Percentiles rank a stretch among this genome's conserved stretches.
These are phyloP conservation scores for Bos indicus DNA, from an alignment of 2,113 vertebrate species.

Conservation along the genomic window DNA sequence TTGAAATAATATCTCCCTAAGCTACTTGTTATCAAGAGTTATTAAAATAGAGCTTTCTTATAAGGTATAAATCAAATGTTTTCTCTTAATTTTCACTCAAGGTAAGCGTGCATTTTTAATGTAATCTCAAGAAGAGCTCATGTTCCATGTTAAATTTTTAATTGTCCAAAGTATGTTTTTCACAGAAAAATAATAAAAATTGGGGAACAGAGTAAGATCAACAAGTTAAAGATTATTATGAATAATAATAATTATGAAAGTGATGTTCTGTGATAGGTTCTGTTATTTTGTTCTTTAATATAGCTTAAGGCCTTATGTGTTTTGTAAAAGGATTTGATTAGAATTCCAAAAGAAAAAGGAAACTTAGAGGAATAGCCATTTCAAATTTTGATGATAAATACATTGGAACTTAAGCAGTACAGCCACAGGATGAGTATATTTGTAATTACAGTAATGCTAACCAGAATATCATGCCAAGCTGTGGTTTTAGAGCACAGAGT, in stretches of 20 bases:
- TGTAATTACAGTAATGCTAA: neutral
- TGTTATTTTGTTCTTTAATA: neutral
- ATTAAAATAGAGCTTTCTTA: neutral
- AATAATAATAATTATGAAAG: neutral
- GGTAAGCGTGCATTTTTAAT: neutral
- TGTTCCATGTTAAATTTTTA: neutral
- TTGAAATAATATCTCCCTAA: neutral
- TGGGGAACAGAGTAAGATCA: neutral
- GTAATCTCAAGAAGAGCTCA: neutral
- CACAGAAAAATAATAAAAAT: neutral
- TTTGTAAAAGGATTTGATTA: neutral
- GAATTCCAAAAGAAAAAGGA: neutral
- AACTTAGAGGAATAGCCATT: neutral
- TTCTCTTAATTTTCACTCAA: slow-evolving; percentile 1
- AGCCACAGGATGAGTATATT: neutral
- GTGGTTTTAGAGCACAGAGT: neutral
- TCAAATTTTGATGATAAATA: neutral
- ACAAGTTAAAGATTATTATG: neutral
- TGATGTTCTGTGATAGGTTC: neutral
- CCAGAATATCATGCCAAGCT: neutral
- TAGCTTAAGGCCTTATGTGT: neutral
- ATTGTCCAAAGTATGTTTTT: neutral
- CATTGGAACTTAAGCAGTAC: neutral
- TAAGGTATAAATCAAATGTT: neutral
- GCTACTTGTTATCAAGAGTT: neutral